These are phyloP conservation scores for Pseudomyrmex gracilis DNA, from an alignment of 1,140 invertebrate genomes.

Conservation along the genomic window DNA sequence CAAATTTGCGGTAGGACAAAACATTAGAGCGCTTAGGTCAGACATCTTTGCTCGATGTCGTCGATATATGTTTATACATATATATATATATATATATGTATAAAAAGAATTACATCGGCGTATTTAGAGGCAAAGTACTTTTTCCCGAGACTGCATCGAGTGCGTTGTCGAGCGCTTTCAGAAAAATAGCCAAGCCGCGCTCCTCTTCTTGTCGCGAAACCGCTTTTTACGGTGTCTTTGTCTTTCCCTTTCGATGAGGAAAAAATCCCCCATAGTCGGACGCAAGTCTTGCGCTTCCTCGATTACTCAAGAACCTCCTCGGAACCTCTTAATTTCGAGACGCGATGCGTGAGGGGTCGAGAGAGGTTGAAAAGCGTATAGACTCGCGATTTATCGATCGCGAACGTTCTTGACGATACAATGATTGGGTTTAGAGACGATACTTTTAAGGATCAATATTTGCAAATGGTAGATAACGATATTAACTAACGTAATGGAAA, in stretches of 20 bases:
- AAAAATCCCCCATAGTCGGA: constrained; percentile 42
- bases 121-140: constrained; percentile 55
- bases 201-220: constrained; percentile 62
- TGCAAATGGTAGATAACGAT: not conserved
- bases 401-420: not conserved
- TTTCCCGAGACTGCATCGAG: constrained; percentile 65
- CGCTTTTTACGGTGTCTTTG: constrained; percentile 67
- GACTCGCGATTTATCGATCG: constrained; percentile 54
- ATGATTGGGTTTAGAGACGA: not conserved
- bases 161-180: constrained; percentile 72
- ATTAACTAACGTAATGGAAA: too few relatives aligned
- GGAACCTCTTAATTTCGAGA: constrained; percentile 68
- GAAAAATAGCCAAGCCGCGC: constrained; percentile 67
- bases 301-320: constrained; percentile 65
- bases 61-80: too few relatives aligned
- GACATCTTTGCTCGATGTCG: constrained; percentile 11
- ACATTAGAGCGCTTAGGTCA: constrained; percentile 12
- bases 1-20: not conserved
- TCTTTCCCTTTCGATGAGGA: constrained; percentile 62
- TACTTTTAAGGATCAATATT: constrained; percentile 16
- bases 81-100: too few relatives aligned
- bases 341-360: constrained; percentile 38
- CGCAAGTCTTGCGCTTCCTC: constrained; percentile 38
- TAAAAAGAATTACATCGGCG: not conserved
- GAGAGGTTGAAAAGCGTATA: constrained; percentile 2